Evolutionary conservation across 2,888 invertebrate species (phyloP).

Genomic region (Marasmarcha lunaedactyla): DNA sequence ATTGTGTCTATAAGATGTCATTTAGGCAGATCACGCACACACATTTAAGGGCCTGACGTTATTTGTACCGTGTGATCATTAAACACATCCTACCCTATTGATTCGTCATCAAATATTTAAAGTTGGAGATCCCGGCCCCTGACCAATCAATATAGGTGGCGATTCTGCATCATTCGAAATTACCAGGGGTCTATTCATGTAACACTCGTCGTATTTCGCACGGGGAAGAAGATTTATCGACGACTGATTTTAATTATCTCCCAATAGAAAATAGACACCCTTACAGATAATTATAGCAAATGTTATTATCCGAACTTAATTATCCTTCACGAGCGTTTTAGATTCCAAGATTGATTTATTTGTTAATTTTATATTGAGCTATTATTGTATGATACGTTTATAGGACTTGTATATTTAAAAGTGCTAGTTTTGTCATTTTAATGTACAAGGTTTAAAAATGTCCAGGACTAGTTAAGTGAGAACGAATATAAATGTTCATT

Average conservation of each 20-base stretch:
- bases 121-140: neutral
- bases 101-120: too few relatives aligned
- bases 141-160: neutral
- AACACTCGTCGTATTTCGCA: slow-evolving; percentile 33
- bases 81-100: neutral
- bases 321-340: slow-evolving; percentile 15
- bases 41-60: too few relatives aligned
- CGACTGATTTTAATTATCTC: slow-evolving; percentile 38
- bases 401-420: neutral
- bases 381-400: too few relatives aligned
- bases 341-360: slow-evolving; percentile 4
- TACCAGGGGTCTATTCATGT: slow-evolving; percentile 20
- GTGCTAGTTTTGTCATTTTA: neutral
- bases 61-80: too few relatives aligned
- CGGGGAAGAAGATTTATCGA: slow-evolving; percentile 39
- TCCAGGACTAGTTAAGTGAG: too few relatives aligned
- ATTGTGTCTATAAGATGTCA: too few relatives aligned
- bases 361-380: neutral
- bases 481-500: too few relatives aligned
- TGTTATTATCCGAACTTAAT: slow-evolving; percentile 13
- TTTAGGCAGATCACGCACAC: too few relatives aligned
- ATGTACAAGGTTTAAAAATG: neutral
- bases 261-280: slow-evolving; percentile 20
- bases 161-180: slow-evolving; percentile 19
- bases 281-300: slow-evolving; percentile 6